Conservation (phyloP, 1,140 invertebrate species). For the Drosophila hydei region DNA sequence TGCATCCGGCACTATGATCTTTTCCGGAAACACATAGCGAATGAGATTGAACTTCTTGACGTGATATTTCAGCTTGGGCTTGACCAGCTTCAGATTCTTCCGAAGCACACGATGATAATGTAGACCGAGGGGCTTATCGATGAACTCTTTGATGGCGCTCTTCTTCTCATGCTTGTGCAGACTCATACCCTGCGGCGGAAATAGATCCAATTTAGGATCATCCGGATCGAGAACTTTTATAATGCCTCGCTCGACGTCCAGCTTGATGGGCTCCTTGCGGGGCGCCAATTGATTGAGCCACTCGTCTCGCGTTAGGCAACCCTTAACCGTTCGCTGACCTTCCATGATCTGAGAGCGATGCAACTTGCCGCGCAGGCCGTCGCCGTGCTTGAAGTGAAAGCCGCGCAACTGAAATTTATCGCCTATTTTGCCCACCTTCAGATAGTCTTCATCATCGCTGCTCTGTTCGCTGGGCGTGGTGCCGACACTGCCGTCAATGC, state of each 20-base stretch:
- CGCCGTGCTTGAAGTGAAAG: slow-evolving; percentile 76
- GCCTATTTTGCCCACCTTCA: slow-evolving; percentile 71
- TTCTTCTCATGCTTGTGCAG: slow-evolving; percentile 34
- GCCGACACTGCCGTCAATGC: slow-evolving; percentile 46
- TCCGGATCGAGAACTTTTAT: slow-evolving; percentile 68
- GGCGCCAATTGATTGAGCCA: slow-evolving; percentile 76
- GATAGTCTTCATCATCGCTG: slow-evolving; percentile 76
- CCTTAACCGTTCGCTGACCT: slow-evolving; percentile 67
- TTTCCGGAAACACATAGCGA: slow-evolving; percentile 70
- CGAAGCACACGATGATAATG: slow-evolving; percentile 73
- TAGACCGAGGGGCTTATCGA: slow-evolving; percentile 58
- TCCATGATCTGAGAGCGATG: slow-evolving; percentile 69
- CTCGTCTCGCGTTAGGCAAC: slow-evolving; percentile 73
- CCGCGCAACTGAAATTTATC: slow-evolving; percentile 70
- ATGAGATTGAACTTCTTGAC: slow-evolving; percentile 79
- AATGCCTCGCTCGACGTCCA: slow-evolving; percentile 73
- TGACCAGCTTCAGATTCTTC: slow-evolving; percentile 70
- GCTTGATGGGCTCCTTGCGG: slow-evolving; percentile 68
- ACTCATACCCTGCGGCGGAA: slow-evolving; percentile 51
- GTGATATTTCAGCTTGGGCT: slow-evolving; percentile 61
- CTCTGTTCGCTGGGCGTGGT: slow-evolving; percentile 69
- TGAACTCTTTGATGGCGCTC: slow-evolving; percentile 66
- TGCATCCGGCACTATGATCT: slow-evolving; percentile 52
- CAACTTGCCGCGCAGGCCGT: slow-evolving; percentile 69
- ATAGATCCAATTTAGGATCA: slow-evolving; percentile 70